Evolutionary conservation across 1,140 invertebrate species (phyloP).

Genomic region (Brachionus asplanchnoidis): DNA sequence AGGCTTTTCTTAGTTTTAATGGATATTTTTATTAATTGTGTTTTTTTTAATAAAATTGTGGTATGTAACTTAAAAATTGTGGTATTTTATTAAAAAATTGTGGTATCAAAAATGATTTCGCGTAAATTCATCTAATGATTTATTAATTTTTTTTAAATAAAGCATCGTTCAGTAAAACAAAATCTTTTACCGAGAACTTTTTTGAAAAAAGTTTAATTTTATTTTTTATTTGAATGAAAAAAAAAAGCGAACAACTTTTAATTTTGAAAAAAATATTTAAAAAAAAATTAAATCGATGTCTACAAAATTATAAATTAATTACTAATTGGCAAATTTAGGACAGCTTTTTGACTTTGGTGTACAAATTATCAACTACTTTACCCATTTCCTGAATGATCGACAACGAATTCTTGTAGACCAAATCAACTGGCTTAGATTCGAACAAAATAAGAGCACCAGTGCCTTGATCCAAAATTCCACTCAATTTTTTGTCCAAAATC

Average conservation of each 20-base stretch:
- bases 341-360: slow-evolving; percentile 30
- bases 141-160: too few relatives aligned
- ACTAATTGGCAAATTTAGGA: slow-evolving; percentile 21
- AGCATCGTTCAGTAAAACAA: background rate
- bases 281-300: slow-evolving; percentile 15
- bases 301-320: slow-evolving; percentile 21
- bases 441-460: slow-evolving; percentile 25
- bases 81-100: too few relatives aligned
- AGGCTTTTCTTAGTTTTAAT: too few relatives aligned
- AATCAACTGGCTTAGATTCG: slow-evolving; percentile 15
- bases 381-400: slow-evolving; percentile 24
- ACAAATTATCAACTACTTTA: slow-evolving; percentile 40
- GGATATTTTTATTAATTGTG: too few relatives aligned
- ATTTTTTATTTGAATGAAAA: slow-evolving; percentile 9
- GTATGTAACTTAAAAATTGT: too few relatives aligned
- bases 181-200: background rate
- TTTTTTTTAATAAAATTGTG: too few relatives aligned
- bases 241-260: background rate
- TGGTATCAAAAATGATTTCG: too few relatives aligned
- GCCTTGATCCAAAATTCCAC: slow-evolving; percentile 47
- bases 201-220: background rate
- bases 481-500: slow-evolving; percentile 96
- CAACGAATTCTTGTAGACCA: slow-evolving; percentile 33
- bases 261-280: background rate
- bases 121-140: too few relatives aligned